Evolutionary conservation across 1,140 invertebrate species (phyloP).

Genomic region (Stegodyphus mimosarum): DNA sequence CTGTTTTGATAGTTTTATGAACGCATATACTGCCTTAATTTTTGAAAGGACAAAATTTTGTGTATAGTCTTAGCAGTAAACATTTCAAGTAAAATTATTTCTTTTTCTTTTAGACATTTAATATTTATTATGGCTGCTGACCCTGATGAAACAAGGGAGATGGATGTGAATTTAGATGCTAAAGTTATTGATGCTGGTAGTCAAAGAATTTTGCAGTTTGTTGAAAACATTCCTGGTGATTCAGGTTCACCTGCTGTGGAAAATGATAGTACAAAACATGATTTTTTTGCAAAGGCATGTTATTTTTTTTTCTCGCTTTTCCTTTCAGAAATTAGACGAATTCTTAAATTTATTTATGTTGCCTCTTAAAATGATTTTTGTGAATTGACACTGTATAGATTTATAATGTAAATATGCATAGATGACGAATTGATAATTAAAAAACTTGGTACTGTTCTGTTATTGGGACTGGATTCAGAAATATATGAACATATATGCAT

Average conservation of each 20-base stretch:
- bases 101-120: too few relatives aligned
- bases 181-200: not conserved
- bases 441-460: not conserved
- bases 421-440: not conserved
- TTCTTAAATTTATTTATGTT: not conserved
- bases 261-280: conserved; percentile 18
- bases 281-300: conserved; percentile 45
- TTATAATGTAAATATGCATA: not conserved
- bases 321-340: not conserved
- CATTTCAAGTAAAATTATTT: too few relatives aligned
- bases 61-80: too few relatives aligned
- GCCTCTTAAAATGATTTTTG: not conserved
- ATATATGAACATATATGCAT: too few relatives aligned
- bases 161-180: too few relatives aligned
- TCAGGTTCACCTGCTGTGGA: conserved; percentile 21
- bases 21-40: too few relatives aligned
- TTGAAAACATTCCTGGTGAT: conserved; percentile 24
- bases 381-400: not conserved
- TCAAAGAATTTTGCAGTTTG: conserved; percentile 20
- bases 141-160: too few relatives aligned
- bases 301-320: not conserved
- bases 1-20: too few relatives aligned
- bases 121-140: too few relatives aligned
- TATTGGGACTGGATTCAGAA: not conserved
- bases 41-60: too few relatives aligned